Base-by-base conservation (phyloP, 2,113 vertebrate genomes). In the Sterna hirundo region DNA sequence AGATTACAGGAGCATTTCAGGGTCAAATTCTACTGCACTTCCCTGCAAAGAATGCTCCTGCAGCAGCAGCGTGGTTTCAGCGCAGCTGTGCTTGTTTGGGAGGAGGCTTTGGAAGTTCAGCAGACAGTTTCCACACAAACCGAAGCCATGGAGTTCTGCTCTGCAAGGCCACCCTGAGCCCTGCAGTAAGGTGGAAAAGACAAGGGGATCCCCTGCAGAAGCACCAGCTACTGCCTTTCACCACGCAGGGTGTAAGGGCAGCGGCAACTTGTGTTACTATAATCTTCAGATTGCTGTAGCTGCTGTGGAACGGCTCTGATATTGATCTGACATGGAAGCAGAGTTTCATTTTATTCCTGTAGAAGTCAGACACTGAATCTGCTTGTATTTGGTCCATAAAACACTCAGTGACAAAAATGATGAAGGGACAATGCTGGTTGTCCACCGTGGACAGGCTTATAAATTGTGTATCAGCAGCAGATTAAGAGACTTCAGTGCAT, bases 261-360 rank as follows among this genome's bases (percentile, higher is more conserved):
- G 3, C 1, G 2, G 22, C 29, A 62, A 3, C 2, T 42, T 27
- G 3, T 11, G 22, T 38, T 65, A 25, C 34, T 22, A 25, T 7
- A 66, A 10, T 6, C 27, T 77, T 77, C 62, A 88, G 44, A 29
- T 1, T 36, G 64, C 29, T 55, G 47, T 5, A 84, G 64, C 68
- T 90, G 61, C 72, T 71, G 27, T 10, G n/a, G 27, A 86, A 84
- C 0, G 1, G 47, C 62, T 87, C 81, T 71, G 81, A 27, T 55
- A n/a, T 2, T 55, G 25, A 69, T 30, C 57, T 86, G 32, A 49
- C 27, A 52, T 25, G 87, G n/a, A 55, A 72, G 12, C 0, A 60
- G 34, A 42, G 32, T 30, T 94, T 55, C 8, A 42, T 22, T 85
- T 95, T 42, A 76, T 58, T 87, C 51, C 62, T 51, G 8, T 10